Conservation (phyloP, 2,113 vertebrate species). For the Microcebus murinus region DNA sequence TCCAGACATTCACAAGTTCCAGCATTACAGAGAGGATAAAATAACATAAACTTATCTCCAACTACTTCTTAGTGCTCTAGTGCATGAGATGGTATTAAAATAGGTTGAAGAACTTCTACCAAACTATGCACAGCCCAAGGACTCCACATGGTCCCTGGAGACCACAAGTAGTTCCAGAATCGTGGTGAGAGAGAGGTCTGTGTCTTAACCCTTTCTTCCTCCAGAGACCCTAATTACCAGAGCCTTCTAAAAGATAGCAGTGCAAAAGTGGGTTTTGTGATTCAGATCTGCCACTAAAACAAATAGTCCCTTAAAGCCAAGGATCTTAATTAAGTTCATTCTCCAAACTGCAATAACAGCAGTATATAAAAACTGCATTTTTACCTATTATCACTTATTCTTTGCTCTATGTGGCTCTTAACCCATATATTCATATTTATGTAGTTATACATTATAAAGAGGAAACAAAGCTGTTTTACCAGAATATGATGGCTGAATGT, state of each 20-base stretch:
- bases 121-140: neutral
- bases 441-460: neutral
- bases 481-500: neutral
- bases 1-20: neutral
- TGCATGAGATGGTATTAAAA: neutral
- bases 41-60: neutral
- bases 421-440: neutral
- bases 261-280: rapidly evolving
- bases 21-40: neutral
- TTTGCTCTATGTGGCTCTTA: neutral
- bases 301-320: neutral
- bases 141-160: rapidly evolving
- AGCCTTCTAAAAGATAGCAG: neutral
- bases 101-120: neutral
- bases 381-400: neutral
- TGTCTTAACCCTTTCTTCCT: neutral
- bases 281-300: neutral
- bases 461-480: neutral
- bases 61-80: neutral
- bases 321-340: too few relatives aligned
- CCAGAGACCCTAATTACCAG: neutral
- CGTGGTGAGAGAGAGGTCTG: neutral
- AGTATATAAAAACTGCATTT: neutral
- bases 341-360: neutral
- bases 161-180: neutral